A percentile compares a stretch with the other conserved stretches of the same genome.
Evolutionary conservation across 2,888 invertebrate species (phyloP).

Genomic region (Drosophila falleni): DNA sequence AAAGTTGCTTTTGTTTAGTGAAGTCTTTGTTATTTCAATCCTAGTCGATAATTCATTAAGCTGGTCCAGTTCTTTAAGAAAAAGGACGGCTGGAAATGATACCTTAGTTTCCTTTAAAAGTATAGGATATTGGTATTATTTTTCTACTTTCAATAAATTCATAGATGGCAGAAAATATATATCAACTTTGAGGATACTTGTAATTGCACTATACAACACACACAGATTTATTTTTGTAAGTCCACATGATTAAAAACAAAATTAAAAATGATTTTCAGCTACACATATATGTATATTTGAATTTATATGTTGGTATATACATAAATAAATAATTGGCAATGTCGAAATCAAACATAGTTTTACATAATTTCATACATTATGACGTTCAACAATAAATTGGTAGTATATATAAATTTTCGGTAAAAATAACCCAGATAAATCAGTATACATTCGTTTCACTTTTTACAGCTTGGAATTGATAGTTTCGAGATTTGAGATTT

Average conservation of each 20-base stretch:
- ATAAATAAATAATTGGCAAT: conserved; percentile 62
- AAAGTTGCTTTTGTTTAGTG: conserved; percentile 21
- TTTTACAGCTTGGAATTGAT: conserved; percentile 46
- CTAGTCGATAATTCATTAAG: no score
- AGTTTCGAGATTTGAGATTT: conserved; percentile 14
- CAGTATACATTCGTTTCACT: conserved; percentile 71
- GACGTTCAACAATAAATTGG: conserved; percentile 68
- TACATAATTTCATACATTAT: conserved; percentile 64
- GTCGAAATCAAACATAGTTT: conserved; percentile 47
- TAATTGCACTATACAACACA: background rate
- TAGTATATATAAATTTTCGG: conserved; percentile 34
- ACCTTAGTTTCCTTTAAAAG: no score
- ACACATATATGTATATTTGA: conserved; percentile 23
- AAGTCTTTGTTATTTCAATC: background rate
- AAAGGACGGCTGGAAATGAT: background rate
- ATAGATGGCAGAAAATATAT: background rate
- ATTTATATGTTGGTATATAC: conserved; percentile 43
- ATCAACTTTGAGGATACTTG: background rate
- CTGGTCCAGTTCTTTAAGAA: background rate
- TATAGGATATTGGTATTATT: no score
- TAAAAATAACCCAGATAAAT: conserved; percentile 62
- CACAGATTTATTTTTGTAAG: background rate
- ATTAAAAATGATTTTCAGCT: conserved; percentile 11
- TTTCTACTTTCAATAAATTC: background rate
- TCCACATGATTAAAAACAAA: background rate